These are phyloP conservation scores for Gouania willdenowi DNA, from an alignment of 2,797 vertebrate genomes.

Conservation along the genomic window DNA sequence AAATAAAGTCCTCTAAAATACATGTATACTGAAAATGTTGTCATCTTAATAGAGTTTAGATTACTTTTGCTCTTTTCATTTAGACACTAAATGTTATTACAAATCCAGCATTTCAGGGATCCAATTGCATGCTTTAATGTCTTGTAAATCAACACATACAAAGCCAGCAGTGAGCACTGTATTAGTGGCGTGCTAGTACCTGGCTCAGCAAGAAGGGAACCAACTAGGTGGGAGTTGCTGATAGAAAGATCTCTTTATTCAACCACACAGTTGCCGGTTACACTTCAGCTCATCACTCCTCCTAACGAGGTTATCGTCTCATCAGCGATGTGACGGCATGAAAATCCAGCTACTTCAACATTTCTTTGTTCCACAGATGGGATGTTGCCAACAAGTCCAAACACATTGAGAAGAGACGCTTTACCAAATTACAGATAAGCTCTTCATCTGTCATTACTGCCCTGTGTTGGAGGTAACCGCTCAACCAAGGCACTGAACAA, in stretches of 20 bases:
- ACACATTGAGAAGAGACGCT: conserved; percentile 72
- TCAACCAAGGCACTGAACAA: conserved; percentile 29
- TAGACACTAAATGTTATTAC: no score
- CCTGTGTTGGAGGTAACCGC: conserved; percentile 55
- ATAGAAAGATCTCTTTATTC: conserved; percentile 47
- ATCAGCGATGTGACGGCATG: conserved; percentile 56
- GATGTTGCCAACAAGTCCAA: conserved; percentile 74
- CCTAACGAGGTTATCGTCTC: conserved; percentile 67
- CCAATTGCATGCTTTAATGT: no score
- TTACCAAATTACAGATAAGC: conserved; percentile 80
- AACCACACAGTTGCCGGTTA: conserved; percentile 32
- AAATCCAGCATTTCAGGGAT: no score
- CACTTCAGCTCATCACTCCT: conserved; percentile 43
- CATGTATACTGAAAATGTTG: no score
- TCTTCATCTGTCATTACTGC: conserved; percentile 72
- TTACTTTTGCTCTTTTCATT: no score
- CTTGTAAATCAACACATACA: conserved; percentile 57
- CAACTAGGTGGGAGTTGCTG: conserved; percentile 46
- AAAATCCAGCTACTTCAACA: conserved; percentile 71
- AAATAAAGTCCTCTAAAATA: no score
- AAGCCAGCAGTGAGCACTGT: conserved; percentile 35
- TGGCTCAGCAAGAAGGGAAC: conserved; percentile 31
- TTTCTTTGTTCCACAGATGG: conserved; percentile 68
- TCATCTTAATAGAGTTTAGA: no score
- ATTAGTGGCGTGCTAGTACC: conserved; percentile 46